A percentile compares a stretch with the other conserved stretches of the same genome.
Conservation (phyloP, 2,113 vertebrate genomes). For the Heterotilapia buettikoferi region DNA sequence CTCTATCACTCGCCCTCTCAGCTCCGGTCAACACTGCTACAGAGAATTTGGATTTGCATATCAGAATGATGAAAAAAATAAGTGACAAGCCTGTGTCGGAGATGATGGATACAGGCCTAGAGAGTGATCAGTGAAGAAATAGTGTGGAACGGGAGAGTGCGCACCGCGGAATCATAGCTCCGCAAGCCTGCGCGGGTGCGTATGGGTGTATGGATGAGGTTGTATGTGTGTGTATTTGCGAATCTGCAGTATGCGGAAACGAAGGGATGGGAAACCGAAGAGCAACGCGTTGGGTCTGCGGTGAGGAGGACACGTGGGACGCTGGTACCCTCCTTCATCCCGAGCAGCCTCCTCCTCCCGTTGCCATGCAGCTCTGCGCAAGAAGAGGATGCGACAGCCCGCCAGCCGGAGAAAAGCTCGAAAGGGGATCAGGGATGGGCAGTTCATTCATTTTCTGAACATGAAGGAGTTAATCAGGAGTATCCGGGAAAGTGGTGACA, state of each 20-base stretch:
- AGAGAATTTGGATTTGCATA: slow-evolving; percentile 21
- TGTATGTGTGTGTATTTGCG: slow-evolving; percentile 2
- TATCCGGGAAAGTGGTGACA: not conserved
- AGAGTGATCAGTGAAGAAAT: slow-evolving; percentile 1
- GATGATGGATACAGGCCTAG: slow-evolving; percentile 21
- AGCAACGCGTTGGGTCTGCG: slow-evolving; percentile 47
- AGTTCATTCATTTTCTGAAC: not conserved
- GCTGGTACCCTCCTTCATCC: slow-evolving; percentile 60
- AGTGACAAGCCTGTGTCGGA: not conserved
- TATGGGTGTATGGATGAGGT: slow-evolving; percentile 20
- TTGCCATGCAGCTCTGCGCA: slow-evolving; percentile 59
- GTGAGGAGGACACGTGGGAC: slow-evolving; percentile 65
- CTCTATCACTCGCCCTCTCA: slow-evolving; percentile 2
- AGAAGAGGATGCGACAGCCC: slow-evolving; percentile 40
- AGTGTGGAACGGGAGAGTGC: slow-evolving; percentile 13
- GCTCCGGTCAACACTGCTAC: not conserved
- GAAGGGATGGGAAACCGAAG: slow-evolving; percentile 34
- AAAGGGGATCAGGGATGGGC: not conserved
- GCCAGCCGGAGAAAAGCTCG: not conserved
- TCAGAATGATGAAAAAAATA: slow-evolving; percentile 17
- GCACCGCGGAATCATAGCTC: slow-evolving; percentile 32
- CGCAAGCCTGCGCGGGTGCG: slow-evolving; percentile 26
- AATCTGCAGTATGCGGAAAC: slow-evolving; percentile 62
- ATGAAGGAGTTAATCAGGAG: not conserved
- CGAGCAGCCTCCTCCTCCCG: slow-evolving; percentile 47